These are phyloP conservation scores for Artemia sinica DNA, from an alignment of 2,888 invertebrate species.

Conservation along the genomic window DNA sequence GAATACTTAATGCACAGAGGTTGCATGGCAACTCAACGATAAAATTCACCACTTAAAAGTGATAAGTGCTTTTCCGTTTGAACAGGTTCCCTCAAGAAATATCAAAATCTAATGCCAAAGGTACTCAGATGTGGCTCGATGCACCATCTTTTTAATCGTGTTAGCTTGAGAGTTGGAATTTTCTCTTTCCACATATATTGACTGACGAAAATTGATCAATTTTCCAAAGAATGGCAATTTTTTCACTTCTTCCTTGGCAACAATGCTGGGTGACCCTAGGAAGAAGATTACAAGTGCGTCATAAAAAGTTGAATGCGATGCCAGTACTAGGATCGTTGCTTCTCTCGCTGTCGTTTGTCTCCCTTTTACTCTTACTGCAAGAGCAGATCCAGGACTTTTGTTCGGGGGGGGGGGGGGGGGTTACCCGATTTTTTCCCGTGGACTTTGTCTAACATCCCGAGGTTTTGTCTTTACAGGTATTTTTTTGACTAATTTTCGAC, in stretches of 20 bases:
- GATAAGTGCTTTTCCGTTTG: constrained; percentile 66
- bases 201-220: constrained; percentile 85
- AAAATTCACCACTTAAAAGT: constrained; percentile 82
- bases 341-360: constrained; percentile 50
- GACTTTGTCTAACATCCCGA: too few relatives aligned
- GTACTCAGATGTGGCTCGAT: constrained; percentile 59
- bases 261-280: constrained; percentile 66
- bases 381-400: too few relatives aligned
- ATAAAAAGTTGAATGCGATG: constrained; percentile 80
- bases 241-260: constrained; percentile 69
- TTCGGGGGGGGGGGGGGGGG: too few relatives aligned
- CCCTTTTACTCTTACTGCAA: constrained; percentile 52
- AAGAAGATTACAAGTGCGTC: constrained; percentile 68
- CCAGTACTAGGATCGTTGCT: constrained; percentile 68
- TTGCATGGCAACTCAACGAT: constrained; percentile 85
- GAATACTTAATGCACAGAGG: constrained; percentile 81
- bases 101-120: constrained; percentile 88
- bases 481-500: too few relatives aligned
- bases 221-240: constrained; percentile 75
- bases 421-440: too few relatives aligned
- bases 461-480: too few relatives aligned
- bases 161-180: constrained; percentile 79
- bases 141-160: constrained; percentile 71
- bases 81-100: constrained; percentile 36
- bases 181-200: constrained; percentile 81